Base-by-base conservation (phyloP, 1,140 invertebrate genomes). In the Condylostylus longicornis region DNA sequence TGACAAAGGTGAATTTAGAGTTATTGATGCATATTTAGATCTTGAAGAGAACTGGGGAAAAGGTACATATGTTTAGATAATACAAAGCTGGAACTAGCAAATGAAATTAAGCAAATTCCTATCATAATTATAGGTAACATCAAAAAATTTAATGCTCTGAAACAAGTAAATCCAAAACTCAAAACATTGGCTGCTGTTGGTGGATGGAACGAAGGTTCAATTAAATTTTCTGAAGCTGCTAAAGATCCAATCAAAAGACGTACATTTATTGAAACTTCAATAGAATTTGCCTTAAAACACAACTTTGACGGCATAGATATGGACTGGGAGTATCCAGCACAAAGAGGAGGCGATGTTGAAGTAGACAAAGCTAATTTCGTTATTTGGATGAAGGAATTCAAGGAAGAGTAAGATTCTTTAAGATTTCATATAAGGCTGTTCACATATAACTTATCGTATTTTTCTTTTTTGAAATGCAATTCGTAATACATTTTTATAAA, bases 311-410 rank as follows among this genome's bases (percentile, higher is more conserved):
- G 82, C 1, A 66, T 87, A 14, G 82, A 86, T 51, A 13, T 86
- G 3, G 81, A 85, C 50, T 85, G 81, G 81, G 80, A 85, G 41
- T 83, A 82, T 44, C 81, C 79, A 2, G 69, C 64, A 18, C 68
- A 74, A 42, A 58, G 77, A 37, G 79, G 77, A 31, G 71, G 74
- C 2, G 57, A 61, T n/a, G 42, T 66, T 3, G 54, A 54, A 18
- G 60, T 62, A 35, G 58, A 69, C 43, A 53, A 62, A 8, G 37
- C 56, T 39, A 62, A 74, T 55, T 68, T 67, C 52, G 54, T 67
- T 37, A 51, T 61, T 42, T 44, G 79, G 1, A 41, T 76, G 0
- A 63, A 63, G 21, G 75, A 78, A 48, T 35, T 78, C 3, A 68
- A 60, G 47, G 53, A 59, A 20, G 67, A 61, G 33, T 75, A 43